Evolutionary conservation across 2,888 invertebrate species (phyloP).

Genomic region (Heliconius aoede): DNA sequence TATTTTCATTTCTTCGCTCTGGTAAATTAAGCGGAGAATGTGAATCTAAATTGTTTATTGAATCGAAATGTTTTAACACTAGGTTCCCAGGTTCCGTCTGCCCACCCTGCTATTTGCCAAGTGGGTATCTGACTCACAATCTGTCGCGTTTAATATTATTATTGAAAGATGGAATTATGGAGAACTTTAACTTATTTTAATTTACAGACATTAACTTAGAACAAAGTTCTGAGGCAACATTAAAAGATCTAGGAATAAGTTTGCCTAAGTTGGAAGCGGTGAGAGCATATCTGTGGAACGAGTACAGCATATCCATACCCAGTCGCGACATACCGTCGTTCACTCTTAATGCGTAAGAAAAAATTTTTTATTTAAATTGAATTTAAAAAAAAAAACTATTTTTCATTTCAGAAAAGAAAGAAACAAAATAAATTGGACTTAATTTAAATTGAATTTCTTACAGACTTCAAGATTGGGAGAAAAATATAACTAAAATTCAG

Average conservation of each 20-base stretch:
- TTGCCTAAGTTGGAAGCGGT: not conserved
- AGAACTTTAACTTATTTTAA: not conserved
- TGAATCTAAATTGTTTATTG: no score
- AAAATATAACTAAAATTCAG: slow-evolving; percentile 28
- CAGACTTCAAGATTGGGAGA: slow-evolving; percentile 38
- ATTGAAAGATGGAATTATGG: no score
- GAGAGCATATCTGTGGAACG: slow-evolving; percentile 11
- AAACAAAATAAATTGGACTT: not conserved
- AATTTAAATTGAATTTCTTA: not conserved
- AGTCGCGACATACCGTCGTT: not conserved
- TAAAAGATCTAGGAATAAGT: slow-evolving; percentile 10
- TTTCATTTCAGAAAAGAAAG: no score
- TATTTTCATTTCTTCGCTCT: no score
- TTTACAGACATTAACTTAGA: not conserved
- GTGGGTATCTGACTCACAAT: no score
- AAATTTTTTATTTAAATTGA: not conserved
- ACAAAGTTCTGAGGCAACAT: not conserved
- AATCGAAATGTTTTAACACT: no score
- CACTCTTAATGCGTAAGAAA: slow-evolving; percentile 3
- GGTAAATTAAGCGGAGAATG: no score
- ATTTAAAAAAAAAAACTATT: no score
- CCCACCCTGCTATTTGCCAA: no score
- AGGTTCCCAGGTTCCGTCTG: no score
- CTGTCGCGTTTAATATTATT: no score
- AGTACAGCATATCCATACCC: not conserved